Percentiles rank a stretch among this genome's conserved stretches.
Evolutionary conservation across 1,140 invertebrate species (phyloP).

Genomic region (Patella vulgata): DNA sequence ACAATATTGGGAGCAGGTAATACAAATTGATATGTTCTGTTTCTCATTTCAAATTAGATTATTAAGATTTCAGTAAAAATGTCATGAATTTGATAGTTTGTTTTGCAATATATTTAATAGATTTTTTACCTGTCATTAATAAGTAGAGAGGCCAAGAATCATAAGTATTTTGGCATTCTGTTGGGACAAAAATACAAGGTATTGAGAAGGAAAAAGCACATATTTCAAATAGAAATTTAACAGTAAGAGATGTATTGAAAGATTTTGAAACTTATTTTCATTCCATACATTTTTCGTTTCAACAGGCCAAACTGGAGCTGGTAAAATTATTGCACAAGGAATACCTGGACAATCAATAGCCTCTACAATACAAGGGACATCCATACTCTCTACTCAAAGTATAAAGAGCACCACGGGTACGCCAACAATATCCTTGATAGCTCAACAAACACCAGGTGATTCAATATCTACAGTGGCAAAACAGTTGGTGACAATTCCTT

Average conservation of each 20-base stretch:
- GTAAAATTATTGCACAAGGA: neutral
- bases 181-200: too few species aligned
- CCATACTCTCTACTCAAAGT: slow-evolving; percentile 30
- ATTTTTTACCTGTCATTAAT: too few species aligned
- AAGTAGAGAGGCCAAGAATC: too few species aligned
- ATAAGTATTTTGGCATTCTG: too few species aligned
- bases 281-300: neutral
- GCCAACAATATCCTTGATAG: slow-evolving; percentile 54
- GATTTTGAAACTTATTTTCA: neutral
- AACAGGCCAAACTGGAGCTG: slow-evolving; percentile 12
- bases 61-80: too few species aligned
- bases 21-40: too few species aligned
- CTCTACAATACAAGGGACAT: slow-evolving; percentile 32
- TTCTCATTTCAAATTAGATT: too few species aligned
- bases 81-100: too few species aligned
- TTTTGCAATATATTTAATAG: too few species aligned
- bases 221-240: too few species aligned
- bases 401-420: slow-evolving; percentile 24
- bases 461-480: slow-evolving; percentile 43
- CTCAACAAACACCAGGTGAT: slow-evolving; percentile 45
- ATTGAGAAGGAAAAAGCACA: too few species aligned
- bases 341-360: neutral
- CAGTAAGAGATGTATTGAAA: too few species aligned
- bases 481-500: slow-evolving; percentile 34
- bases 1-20: slow-evolving; percentile 48